These are phyloP conservation scores for Oryzias sinensis DNA, from an alignment of 2,797 vertebrate species.

Conservation along the genomic window DNA sequence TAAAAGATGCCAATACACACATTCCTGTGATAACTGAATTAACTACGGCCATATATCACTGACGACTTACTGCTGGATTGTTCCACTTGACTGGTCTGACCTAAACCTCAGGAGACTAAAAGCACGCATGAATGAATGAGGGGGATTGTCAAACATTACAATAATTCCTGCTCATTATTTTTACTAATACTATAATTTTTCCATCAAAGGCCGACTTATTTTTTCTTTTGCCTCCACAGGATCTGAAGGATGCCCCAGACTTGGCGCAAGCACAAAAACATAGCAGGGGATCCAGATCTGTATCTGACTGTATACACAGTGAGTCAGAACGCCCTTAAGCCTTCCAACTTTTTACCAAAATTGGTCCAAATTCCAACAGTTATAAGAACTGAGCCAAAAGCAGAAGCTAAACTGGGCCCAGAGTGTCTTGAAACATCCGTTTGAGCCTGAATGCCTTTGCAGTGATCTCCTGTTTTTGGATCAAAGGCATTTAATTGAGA, in stretches of 20 bases:
- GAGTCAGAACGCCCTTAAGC: too few species aligned
- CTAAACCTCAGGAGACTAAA: slow-evolving; percentile 17
- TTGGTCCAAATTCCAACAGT: too few species aligned
- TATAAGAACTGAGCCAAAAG: too few species aligned
- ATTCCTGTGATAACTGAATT: slow-evolving; percentile 18
- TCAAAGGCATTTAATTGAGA: too few species aligned
- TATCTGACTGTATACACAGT: too few species aligned
- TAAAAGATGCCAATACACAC: slow-evolving; percentile 30
- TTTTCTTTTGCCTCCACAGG: background rate
- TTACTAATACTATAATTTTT: background rate
- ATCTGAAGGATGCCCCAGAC: background rate
- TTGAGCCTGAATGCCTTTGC: too few species aligned
- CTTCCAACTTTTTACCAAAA: too few species aligned
- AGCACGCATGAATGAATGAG: slow-evolving; percentile 5
- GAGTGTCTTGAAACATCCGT: too few species aligned
- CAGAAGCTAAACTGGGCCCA: too few species aligned
- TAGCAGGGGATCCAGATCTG: too few species aligned
- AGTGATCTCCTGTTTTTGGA: too few species aligned
- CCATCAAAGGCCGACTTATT: background rate
- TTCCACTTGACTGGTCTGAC: slow-evolving; percentile 36
- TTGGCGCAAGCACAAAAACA: background rate
- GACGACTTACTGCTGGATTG: slow-evolving; percentile 23
- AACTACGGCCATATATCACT: slow-evolving; percentile 32
- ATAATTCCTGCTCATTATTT: slow-evolving; percentile 7
- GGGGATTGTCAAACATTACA: slow-evolving; percentile 17